A percentile compares a stretch with the other conserved stretches of the same genome.
phyloP scores from a whole-genome alignment of 1,140 invertebrate species.

The Drosophila kanapiae region DNA sequence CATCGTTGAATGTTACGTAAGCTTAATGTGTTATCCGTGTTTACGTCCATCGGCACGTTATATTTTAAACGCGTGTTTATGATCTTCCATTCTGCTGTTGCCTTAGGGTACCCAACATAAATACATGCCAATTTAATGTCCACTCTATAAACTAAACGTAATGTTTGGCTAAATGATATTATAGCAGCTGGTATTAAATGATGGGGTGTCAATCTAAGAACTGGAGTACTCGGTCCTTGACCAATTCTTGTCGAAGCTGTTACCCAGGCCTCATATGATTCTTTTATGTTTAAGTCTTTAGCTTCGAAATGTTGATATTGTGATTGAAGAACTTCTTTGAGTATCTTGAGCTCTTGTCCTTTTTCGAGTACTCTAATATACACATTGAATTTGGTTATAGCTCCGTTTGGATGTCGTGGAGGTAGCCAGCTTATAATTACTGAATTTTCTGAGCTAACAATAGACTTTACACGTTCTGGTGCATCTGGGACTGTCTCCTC shows the following conservation, averaged over 20 bases:
- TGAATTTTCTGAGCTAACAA: slow-evolving; percentile 88
- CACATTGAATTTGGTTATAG: slow-evolving; percentile 91
- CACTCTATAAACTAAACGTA: slow-evolving; percentile 86
- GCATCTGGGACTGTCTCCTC: slow-evolving; percentile 90
- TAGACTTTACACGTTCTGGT: slow-evolving; percentile 91
- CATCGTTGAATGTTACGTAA: slow-evolving; percentile 87
- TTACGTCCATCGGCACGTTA: slow-evolving; percentile 84
- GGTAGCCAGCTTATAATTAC: slow-evolving; percentile 93
- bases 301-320: slow-evolving; percentile 87
- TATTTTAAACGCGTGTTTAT: slow-evolving; percentile 64
- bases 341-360: slow-evolving; percentile 76
- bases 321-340: slow-evolving; percentile 81
- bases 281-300: slow-evolving; percentile 86
- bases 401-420: slow-evolving; percentile 90
- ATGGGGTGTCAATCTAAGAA: slow-evolving; percentile 86
- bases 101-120: slow-evolving; percentile 87
- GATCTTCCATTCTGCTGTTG: slow-evolving; percentile 86
- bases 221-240: slow-evolving; percentile 87
- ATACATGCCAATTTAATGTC: slow-evolving; percentile 87
- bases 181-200: slow-evolving; percentile 88
- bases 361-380: slow-evolving; percentile 88
- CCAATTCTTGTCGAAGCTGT: slow-evolving; percentile 88
- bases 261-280: slow-evolving; percentile 89
- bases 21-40: slow-evolving; percentile 87
- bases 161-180: slow-evolving; percentile 87